These are phyloP conservation scores for Pangasianodon hypophthalmus DNA, from an alignment of 2,113 vertebrate species.

Conservation along the genomic window DNA sequence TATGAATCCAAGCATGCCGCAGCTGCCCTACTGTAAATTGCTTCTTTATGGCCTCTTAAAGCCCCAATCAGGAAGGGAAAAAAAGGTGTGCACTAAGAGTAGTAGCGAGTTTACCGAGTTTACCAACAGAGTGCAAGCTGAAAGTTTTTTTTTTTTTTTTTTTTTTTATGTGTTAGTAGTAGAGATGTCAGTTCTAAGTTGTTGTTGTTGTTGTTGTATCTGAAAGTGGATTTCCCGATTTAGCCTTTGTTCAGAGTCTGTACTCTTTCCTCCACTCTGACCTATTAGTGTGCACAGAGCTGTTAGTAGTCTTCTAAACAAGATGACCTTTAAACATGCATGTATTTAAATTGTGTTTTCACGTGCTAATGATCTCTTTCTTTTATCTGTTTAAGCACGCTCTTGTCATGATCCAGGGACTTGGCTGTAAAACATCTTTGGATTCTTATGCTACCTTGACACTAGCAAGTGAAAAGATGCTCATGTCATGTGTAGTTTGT, in stretches of 20 bases:
- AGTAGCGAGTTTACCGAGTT: not conserved
- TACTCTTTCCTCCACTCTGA: not conserved
- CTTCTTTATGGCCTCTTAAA: not conserved
- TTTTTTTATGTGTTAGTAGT: not conserved
- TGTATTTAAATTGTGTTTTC: not conserved
- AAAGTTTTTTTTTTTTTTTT: not conserved
- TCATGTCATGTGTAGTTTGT: not conserved
- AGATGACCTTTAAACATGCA: not conserved
- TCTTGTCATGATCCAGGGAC: no score
- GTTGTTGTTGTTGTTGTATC: not conserved
- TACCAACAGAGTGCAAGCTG: not conserved
- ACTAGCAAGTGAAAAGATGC: not conserved
- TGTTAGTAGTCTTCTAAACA: not conserved
- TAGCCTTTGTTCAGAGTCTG: no score
- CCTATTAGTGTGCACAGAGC: not conserved
- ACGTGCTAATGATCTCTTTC: not conserved
- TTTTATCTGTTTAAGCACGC: not conserved
- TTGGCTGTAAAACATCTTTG: not conserved
- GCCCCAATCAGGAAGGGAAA: not conserved
- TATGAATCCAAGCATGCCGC: not conserved
- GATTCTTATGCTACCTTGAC: not conserved
- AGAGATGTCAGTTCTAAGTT: not conserved
- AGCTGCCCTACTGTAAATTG: not conserved
- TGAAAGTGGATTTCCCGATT: not conserved
- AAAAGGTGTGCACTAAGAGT: slow-evolving; percentile 12